Evolutionary conservation across 2,113 vertebrate genomes (phyloP), one percentile per base, ranked within the genome.

Genomic region (Eptesicus fuscus): DNA sequence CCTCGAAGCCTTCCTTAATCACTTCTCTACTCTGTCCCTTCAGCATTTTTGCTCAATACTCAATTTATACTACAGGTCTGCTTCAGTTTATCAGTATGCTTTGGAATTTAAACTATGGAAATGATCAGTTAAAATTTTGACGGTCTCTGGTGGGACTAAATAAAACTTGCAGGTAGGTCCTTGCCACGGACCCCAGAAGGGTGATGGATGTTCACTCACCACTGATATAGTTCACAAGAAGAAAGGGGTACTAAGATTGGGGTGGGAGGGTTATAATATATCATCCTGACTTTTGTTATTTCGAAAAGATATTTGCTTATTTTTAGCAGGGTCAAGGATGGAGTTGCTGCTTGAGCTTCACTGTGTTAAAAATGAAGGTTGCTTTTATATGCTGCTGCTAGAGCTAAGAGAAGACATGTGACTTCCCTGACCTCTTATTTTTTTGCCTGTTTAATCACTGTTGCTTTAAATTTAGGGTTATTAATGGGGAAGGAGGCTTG

Each of bases 71-170:
- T 96, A 83, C 85, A 95, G 96, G 95, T 97, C 49, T 97, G 90
- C 95, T 95, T 96, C 95, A 96, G 9, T 96, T 97, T 97, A 88
- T 97, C 90, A 96, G 0, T 97, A 90, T 96, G 79, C 70, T 96
- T 96, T 96, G 97, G 93, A 97, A 91, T 96, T 93, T 97, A 96
- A 96, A 92, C 92, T 97, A 8, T 97, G 96, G 95, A 97, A 96
- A 95, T 95, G 95, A 95, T 97, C 83, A 97, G 14, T 96, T 97
- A 95, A 96, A 95, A 91, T 95, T 92, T 76, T 97, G 93, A 94
- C 47, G 6, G 93, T 97, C 95, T 95, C 83, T 97, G 95, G 74
- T 97, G 95, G 95, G 94, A 96, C 84, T 95, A 96, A 93, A 91
- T 97, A 96, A 93, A 97, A 95, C 93, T 93, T 95, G 77, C 88